Percentiles rank a stretch among this genome's conserved stretches.
Conservation (phyloP, 1,140 invertebrate genomes). For the Oscheius sp. region DNA sequence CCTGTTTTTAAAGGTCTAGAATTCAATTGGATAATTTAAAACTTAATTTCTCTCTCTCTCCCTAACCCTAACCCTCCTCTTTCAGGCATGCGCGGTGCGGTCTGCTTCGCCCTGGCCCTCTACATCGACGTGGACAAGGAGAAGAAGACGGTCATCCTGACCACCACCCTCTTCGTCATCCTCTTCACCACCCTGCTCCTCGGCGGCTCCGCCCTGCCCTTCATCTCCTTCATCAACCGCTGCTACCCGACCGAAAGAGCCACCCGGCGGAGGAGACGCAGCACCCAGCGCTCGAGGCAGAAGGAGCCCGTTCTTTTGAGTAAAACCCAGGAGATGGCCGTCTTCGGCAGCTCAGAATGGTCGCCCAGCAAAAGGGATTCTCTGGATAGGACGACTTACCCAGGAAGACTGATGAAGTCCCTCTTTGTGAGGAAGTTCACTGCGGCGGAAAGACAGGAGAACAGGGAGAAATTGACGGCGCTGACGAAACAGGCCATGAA, state of each 20-base stretch:
- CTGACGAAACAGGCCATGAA: constrained; percentile 3
- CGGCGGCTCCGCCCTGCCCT: constrained; percentile 92
- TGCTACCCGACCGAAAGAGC: constrained; percentile 24
- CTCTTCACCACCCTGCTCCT: constrained; percentile 90
- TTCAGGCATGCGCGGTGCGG: constrained; percentile 84
- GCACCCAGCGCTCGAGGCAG: neutral
- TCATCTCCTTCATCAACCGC: constrained; percentile 66
- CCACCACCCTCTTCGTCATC: constrained; percentile 92
- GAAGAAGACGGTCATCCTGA: constrained; percentile 89
- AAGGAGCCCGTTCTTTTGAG: constrained; percentile 15
- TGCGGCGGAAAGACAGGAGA: constrained; percentile 19
- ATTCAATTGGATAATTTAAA: neutral
- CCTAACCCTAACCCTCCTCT: constrained; percentile 9
- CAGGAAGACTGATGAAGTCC: constrained; percentile 8
- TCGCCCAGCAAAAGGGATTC: neutral
- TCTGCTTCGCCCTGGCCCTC: constrained; percentile 92
- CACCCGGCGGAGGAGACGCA: constrained; percentile 1
- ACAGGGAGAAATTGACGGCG: constrained; percentile 20
- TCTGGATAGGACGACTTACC: constrained; percentile 11
- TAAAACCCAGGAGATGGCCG: constrained; percentile 34
- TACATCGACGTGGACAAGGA: constrained; percentile 87
- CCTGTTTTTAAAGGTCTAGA: neutral
- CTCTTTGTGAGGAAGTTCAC: constrained; percentile 33
- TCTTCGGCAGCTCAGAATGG: constrained; percentile 24
- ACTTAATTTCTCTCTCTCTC: neutral